Conservation (phyloP, 2,113 vertebrate species). For the Psilopsiagon aurifrons region DNA sequence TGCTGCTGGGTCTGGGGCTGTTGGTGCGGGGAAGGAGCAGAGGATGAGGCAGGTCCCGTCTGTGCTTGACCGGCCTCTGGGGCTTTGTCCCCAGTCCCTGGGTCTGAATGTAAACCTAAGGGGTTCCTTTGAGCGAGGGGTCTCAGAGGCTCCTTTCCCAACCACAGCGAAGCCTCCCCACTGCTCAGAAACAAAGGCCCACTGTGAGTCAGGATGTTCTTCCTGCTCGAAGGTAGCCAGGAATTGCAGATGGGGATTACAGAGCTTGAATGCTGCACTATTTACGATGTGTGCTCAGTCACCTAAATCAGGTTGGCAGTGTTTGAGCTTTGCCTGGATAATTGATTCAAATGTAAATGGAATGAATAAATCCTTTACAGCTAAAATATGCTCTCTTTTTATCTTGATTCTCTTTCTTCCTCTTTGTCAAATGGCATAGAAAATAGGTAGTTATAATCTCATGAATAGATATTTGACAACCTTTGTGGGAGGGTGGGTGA, state of each 20-base stretch:
- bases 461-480: constrained; percentile 5
- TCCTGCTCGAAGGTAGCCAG: not conserved
- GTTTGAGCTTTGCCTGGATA: constrained; percentile 21
- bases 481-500: not conserved
- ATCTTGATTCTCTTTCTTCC: constrained; percentile 20
- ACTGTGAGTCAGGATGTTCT: fast-evolving
- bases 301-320: constrained; percentile 32
- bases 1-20: not conserved
- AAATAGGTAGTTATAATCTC: constrained; percentile 30
- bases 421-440: not conserved
- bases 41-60: not conserved
- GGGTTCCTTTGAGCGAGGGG: not conserved
- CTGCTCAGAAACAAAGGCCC: not conserved
- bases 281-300: constrained; percentile 29
- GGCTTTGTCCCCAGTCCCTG: not conserved
- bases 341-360: constrained; percentile 62
- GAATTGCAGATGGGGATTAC: not conserved
- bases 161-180: not conserved
- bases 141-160: not conserved
- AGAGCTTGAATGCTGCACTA: not conserved
- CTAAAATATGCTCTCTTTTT: constrained; percentile 33
- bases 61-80: not conserved
- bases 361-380: constrained; percentile 29
- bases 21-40: fast-evolving
- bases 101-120: not conserved